Evolutionary conservation across 2,113 vertebrate species (phyloP).

Genomic region (Hypocryptadius cinnamomeus): DNA sequence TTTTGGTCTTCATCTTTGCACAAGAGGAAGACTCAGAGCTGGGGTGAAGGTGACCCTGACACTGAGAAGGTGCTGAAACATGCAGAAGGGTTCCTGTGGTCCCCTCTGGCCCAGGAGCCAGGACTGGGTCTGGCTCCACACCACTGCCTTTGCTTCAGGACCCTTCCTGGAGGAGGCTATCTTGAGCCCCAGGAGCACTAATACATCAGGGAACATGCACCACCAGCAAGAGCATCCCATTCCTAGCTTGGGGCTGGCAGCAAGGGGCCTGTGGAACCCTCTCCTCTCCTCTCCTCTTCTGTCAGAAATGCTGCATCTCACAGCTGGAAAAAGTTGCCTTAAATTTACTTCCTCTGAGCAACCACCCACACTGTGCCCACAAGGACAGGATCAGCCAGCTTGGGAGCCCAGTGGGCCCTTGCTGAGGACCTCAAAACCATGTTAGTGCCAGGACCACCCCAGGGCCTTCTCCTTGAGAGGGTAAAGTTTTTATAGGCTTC

Average conservation of each 20-base stretch:
- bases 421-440: background rate
- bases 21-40: background rate
- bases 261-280: background rate
- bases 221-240: background rate
- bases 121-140: background rate
- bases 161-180: background rate
- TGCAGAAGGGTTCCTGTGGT: background rate
- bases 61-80: background rate
- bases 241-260: background rate
- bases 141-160: background rate
- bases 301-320: background rate
- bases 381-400: background rate
- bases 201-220: background rate
- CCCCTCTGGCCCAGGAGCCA: background rate
- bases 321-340: background rate
- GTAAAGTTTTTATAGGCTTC: background rate
- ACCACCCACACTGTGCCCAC: accelerated
- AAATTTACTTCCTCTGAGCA: background rate
- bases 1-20: background rate
- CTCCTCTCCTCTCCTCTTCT: background rate
- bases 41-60: background rate
- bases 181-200: background rate
- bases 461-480: background rate
- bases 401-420: background rate
- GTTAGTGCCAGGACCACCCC: background rate